Percentiles rank a stretch among this genome's conserved stretches.
Evolutionary conservation across 2,113 vertebrate species (phyloP).

Genomic region (Bothrops jararaca): DNA sequence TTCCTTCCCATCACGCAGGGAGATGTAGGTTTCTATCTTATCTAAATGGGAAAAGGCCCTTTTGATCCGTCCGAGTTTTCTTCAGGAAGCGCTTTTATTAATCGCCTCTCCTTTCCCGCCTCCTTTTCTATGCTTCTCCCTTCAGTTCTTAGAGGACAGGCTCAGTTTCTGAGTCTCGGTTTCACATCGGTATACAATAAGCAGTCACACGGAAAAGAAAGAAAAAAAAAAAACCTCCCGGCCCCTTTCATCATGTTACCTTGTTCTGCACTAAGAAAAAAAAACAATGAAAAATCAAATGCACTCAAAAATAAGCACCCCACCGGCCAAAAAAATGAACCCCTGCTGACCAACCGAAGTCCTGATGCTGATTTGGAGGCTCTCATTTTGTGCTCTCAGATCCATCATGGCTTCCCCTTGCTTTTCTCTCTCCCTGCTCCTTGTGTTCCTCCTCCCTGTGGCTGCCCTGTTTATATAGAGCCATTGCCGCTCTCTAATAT

Average conservation of each 20-base stretch:
- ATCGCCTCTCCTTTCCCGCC: not conserved
- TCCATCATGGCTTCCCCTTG: conserved; percentile 75
- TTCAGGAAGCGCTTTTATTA: conserved; percentile 50
- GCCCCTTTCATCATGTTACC: conserved; percentile 7
- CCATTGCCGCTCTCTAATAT: conserved; percentile 98
- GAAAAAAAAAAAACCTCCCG: conserved; percentile 28
- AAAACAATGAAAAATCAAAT: not conserved
- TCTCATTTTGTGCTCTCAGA: conserved; percentile 62
- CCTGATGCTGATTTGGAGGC: conserved; percentile 65
- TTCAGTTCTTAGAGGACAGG: conserved; percentile 38
- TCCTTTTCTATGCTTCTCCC: conserved; percentile 50
- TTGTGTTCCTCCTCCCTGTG: conserved; percentile 90
- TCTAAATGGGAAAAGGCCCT: not conserved
- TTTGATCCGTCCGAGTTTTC: not conserved
- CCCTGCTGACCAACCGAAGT: conserved; percentile 64
- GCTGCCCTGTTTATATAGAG: conserved; percentile 92
- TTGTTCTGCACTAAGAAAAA: not conserved
- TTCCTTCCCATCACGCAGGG: not conserved
- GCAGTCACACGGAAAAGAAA: conserved; percentile 67
- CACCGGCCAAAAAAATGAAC: conserved; percentile 23
- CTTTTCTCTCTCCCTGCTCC: conserved; percentile 74
- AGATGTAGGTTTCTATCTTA: not conserved
- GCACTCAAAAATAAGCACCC: conserved; percentile 39
- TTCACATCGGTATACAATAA: conserved; percentile 75
- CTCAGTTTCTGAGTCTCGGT: conserved; percentile 49